Percentiles rank a stretch among this genome's conserved stretches.
These are phyloP conservation scores for Plebejus melissa DNA, from an alignment of 2,888 invertebrate genomes.

Conservation along the genomic window DNA sequence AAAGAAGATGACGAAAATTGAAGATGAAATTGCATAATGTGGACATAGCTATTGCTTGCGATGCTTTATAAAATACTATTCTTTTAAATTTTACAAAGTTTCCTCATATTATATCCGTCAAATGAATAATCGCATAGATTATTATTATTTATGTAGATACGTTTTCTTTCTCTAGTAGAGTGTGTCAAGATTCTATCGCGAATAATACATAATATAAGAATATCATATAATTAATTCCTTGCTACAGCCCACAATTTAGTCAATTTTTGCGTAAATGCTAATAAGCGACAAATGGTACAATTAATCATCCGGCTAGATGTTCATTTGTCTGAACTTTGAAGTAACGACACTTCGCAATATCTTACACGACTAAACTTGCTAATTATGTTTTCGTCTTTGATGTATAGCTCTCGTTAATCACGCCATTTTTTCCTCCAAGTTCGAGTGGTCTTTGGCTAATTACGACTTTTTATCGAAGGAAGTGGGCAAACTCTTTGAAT, in stretches of 20 bases:
- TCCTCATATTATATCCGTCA: too few relatives aligned
- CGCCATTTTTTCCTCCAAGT: neutral
- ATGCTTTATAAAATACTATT: too few relatives aligned
- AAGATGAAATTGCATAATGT: too few relatives aligned
- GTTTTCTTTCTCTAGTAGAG: too few relatives aligned
- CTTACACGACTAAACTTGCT: slow-evolving; percentile 21
- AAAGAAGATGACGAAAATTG: too few relatives aligned
- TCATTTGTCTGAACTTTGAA: neutral
- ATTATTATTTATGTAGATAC: too few relatives aligned
- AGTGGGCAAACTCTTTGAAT: neutral
- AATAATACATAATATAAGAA: too few relatives aligned
- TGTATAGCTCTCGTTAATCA: slow-evolving; percentile 23
- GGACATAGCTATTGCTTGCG: too few relatives aligned
- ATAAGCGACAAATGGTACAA: neutral
- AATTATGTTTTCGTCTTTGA: slow-evolving; percentile 25
- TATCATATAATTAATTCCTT: neutral
- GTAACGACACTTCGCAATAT: slow-evolving; percentile 25
- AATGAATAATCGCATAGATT: too few relatives aligned
- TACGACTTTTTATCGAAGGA: neutral
- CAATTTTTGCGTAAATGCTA: neutral
- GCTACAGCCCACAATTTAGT: neutral
- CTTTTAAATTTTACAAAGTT: too few relatives aligned
- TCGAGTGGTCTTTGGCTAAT: neutral
- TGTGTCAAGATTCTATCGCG: too few relatives aligned
- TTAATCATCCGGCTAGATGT: neutral